These are phyloP conservation scores for Whitmania pigra DNA, from an alignment of 1,140 invertebrate genomes.

Conservation along the genomic window DNA sequence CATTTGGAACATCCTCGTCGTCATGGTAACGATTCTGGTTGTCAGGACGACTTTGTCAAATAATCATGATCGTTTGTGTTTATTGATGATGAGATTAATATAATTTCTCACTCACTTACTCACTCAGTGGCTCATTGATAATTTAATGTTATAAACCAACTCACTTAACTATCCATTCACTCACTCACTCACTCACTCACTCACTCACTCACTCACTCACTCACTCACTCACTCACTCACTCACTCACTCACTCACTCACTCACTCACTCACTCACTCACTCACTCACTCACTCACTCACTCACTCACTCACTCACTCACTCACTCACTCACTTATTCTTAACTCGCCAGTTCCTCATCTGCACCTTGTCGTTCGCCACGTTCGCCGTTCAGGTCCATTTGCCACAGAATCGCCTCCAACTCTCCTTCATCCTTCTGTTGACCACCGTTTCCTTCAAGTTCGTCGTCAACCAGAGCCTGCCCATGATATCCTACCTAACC, in stretches of 20 bases:
- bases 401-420: conserved; percentile 28
- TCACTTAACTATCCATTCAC: too few species aligned
- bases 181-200: conserved; percentile 11
- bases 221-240: conserved; percentile 17
- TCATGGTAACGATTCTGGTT: conserved; percentile 22
- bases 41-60: not conserved
- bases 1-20: conserved; percentile 27
- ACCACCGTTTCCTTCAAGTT: conserved; percentile 30
- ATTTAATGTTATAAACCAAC: too few species aligned
- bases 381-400: conserved; percentile 25
- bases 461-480: conserved; percentile 28
- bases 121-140: too few species aligned
- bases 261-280: conserved; percentile 13
- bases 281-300: not conserved
- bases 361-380: conserved; percentile 25
- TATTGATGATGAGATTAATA: too few species aligned
- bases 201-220: too few species aligned
- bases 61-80: not conserved
- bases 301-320: too few species aligned
- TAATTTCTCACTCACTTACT: too few species aligned
- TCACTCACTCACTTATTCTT: not conserved
- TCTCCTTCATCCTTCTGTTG: conserved; percentile 28
- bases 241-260: conserved; percentile 6
- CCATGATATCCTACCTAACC: conserved; percentile 29
- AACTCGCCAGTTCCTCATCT: conserved; percentile 25